Evolutionary conservation across 2,113 vertebrate species (phyloP).

Genomic region (Odontophorus gujanensis): DNA sequence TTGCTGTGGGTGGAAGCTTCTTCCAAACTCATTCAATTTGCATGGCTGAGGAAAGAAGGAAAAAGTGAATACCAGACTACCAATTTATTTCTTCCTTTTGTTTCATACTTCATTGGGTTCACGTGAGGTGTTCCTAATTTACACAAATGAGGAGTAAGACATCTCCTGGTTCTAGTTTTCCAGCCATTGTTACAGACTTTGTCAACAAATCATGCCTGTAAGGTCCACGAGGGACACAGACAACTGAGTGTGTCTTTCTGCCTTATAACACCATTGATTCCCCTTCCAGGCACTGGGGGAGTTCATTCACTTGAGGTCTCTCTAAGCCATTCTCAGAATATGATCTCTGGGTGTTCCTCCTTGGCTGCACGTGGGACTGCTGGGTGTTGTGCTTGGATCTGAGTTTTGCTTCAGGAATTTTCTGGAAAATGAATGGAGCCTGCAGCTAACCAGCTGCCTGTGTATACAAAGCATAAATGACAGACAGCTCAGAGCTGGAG

Average conservation of each 20-base stretch:
- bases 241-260: background rate
- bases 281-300: background rate
- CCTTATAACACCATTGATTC: background rate
- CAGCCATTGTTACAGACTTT: background rate
- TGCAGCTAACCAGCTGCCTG: background rate
- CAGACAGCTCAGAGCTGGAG: background rate
- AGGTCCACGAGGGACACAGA: background rate
- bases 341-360: background rate
- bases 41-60: background rate
- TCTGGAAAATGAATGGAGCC: background rate
- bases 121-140: background rate
- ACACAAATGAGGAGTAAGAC: background rate
- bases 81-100: background rate
- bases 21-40: background rate
- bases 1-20: no score
- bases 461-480: background rate
- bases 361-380: background rate
- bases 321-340: background rate
- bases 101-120: background rate
- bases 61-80: background rate
- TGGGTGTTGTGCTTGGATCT: background rate
- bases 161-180: background rate
- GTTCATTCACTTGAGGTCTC: background rate
- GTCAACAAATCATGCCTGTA: background rate
- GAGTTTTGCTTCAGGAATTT: background rate